These are phyloP conservation scores for Ochotona princeps DNA, from an alignment of 2,113 vertebrate species.

Conservation along the genomic window DNA sequence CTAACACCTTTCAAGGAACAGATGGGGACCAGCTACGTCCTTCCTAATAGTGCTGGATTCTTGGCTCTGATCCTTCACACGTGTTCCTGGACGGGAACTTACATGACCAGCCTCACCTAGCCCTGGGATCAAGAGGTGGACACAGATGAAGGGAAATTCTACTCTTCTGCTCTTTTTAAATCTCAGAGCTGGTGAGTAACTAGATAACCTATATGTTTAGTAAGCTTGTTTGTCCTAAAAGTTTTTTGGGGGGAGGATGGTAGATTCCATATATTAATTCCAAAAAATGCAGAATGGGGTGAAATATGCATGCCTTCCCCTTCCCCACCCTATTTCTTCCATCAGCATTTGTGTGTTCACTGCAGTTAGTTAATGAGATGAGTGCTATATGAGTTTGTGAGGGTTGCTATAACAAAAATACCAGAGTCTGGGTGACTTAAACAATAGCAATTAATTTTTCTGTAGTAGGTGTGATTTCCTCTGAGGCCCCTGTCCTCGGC, in stretches of 20 bases:
- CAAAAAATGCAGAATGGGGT: background rate
- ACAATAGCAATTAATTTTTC: background rate
- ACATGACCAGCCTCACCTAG: background rate
- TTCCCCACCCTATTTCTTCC: background rate
- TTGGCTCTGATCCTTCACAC: constrained; percentile 1
- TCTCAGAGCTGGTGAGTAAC: background rate
- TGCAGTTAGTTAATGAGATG: background rate
- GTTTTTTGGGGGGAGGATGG: background rate
- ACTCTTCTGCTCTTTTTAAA: background rate
- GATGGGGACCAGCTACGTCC: background rate
- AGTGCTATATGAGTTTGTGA: background rate
- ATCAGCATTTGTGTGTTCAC: background rate
- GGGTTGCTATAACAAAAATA: background rate
- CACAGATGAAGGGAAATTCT: background rate
- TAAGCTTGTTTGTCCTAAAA: background rate
- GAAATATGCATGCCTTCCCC: background rate
- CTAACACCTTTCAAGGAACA: background rate
- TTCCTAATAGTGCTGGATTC: constrained; percentile 14
- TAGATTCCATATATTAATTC: background rate
- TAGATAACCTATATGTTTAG: background rate
- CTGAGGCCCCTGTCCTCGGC: background rate
- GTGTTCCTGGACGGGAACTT: background rate
- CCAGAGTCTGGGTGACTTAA: background rate
- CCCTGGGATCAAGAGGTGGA: background rate
- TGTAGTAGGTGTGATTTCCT: background rate